phyloP scores from a whole-genome alignment of 1,140 invertebrate species.

The Hycleus phaleratus region DNA sequence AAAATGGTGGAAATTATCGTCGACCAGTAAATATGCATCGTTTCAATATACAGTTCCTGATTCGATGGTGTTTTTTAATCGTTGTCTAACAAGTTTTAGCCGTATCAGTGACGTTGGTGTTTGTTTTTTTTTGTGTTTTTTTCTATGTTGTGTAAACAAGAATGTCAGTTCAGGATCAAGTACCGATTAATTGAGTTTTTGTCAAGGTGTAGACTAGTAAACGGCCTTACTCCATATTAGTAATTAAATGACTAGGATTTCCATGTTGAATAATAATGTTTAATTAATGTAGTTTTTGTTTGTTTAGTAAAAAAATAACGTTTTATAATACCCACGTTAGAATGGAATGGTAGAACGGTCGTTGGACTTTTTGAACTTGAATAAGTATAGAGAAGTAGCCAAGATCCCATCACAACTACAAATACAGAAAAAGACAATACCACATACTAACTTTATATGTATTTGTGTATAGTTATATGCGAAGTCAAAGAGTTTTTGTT shows the following conservation, averaged over 20 bases:
- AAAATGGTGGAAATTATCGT: too few relatives aligned
- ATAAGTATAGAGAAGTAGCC: too few relatives aligned
- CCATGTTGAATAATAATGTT: conserved; percentile 17
- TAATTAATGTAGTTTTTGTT: conserved; percentile 1
- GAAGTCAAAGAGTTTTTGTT: conserved; percentile 22
- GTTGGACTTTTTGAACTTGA: too few relatives aligned
- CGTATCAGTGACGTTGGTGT: too few relatives aligned
- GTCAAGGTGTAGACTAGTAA: conserved; percentile 1
- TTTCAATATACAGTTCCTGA: too few relatives aligned
- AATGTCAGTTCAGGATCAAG: conserved; percentile 18
- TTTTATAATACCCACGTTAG: neutral
- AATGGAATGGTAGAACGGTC: too few relatives aligned
- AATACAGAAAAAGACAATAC: neutral
- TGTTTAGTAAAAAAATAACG: neutral
- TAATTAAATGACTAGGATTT: conserved; percentile 19
- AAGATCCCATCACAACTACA: too few relatives aligned
- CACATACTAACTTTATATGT: neutral
- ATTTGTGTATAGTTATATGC: neutral
- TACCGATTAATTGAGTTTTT: conserved; percentile 25
- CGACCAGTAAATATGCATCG: too few relatives aligned
- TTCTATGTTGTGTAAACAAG: conserved; percentile 7
- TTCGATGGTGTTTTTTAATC: too few relatives aligned
- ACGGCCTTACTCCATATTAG: conserved; percentile 17
- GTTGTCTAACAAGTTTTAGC: too few relatives aligned
- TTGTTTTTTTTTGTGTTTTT: neutral